A percentile compares a stretch with the other conserved stretches of the same genome.
phyloP scores from a whole-genome alignment of 2,113 vertebrate genomes.

The Takifugu bimaculatus region DNA sequence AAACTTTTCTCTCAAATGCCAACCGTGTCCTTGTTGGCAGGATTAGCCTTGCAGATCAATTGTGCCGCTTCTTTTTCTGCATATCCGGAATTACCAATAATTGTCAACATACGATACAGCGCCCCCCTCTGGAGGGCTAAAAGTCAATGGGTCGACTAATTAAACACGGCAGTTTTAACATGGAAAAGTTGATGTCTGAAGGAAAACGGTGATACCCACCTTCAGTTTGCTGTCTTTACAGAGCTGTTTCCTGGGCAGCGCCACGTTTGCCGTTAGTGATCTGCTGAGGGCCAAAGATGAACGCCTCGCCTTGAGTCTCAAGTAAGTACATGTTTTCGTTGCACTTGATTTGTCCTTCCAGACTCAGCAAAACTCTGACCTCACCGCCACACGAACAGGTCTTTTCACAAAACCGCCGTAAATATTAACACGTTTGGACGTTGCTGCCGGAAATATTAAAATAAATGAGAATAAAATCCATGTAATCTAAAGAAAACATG shows the following conservation, averaged over 20 bases:
- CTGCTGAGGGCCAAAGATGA: constrained; percentile 90
- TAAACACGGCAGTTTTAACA: neutral
- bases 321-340: constrained; percentile 72
- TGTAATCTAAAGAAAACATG: neutral
- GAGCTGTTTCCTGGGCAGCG: constrained; percentile 88
- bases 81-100: constrained; percentile 16
- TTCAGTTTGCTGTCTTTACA: constrained; percentile 48
- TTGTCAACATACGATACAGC: too few species aligned
- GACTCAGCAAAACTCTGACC: constrained; percentile 14
- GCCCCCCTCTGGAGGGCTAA: too few species aligned
- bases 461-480: neutral
- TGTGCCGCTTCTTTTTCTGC: constrained; percentile 19
- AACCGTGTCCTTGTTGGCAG: too few species aligned
- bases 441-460: constrained; percentile 10
- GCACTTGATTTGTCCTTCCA: constrained; percentile 7
- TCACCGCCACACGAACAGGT: constrained; percentile 19
- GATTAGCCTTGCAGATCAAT: too few species aligned
- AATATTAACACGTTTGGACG: constrained; percentile 21
- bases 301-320: constrained; percentile 85
- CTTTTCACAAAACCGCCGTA: constrained; percentile 22
- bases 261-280: constrained; percentile 87
- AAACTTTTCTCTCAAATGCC: too few species aligned
- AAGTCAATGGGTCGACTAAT: too few species aligned
- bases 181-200: neutral
- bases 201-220: neutral